Conservation (phyloP, 2,113 vertebrate species). For the Macrotis lagotis region DNA sequence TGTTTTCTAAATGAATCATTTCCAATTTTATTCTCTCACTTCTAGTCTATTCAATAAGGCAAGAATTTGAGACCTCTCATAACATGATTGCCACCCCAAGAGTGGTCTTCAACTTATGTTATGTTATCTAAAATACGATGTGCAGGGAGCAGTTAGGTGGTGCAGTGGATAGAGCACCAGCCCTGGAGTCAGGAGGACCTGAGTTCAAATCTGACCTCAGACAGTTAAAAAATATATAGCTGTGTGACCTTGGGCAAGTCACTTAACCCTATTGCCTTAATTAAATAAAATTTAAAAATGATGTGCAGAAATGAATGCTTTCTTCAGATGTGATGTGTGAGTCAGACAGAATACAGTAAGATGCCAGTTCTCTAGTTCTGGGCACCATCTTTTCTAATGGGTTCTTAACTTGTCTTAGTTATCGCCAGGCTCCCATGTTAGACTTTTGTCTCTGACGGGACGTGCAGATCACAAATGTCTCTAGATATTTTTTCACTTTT, state of each 20-base stretch:
- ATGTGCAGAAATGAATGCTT: not conserved
- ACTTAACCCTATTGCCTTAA: too few relatives aligned
- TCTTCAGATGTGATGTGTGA: not conserved
- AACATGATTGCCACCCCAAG: not conserved
- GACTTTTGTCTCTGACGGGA: not conserved
- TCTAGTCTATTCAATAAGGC: not conserved
- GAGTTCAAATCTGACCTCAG: too few relatives aligned
- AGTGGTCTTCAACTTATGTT: not conserved
- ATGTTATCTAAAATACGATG: too few relatives aligned
- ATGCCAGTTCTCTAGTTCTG: not conserved
- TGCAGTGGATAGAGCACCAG: too few relatives aligned
- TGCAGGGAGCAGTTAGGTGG: too few relatives aligned
- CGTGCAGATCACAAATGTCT: not conserved
- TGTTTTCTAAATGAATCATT: not conserved
- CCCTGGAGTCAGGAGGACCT: too few relatives aligned
- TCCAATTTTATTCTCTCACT: too few relatives aligned
- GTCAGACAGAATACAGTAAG: not conserved
- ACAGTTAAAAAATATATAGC: too few relatives aligned
- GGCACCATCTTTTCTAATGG: not conserved
- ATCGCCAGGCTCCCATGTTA: not conserved
- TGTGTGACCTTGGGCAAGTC: too few relatives aligned
- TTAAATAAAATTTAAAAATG: too few relatives aligned
- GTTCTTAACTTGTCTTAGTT: not conserved
- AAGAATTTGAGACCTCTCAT: not conserved
- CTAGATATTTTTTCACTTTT: not conserved